These are phyloP conservation scores for Erpetoichthys calabaricus DNA, from an alignment of 2,797 vertebrate species.

Conservation along the genomic window DNA sequence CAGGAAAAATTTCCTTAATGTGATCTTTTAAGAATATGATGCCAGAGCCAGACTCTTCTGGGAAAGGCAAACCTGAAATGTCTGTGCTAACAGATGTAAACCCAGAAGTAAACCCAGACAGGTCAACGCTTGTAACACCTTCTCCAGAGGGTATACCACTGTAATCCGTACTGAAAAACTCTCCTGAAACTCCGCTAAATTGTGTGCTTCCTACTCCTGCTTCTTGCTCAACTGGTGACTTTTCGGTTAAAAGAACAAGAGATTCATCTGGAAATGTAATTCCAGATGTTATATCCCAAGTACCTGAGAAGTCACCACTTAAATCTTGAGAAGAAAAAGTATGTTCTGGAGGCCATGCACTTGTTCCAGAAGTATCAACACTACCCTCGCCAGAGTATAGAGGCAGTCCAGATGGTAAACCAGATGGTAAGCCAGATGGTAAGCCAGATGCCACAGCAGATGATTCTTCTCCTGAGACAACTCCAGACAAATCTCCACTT, in stretches of 20 bases:
- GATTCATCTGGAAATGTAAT: not conserved
- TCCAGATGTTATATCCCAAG: constrained; percentile 20
- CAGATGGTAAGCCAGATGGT: constrained; percentile 30
- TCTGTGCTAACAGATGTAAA: constrained; percentile 33
- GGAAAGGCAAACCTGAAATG: constrained; percentile 30
- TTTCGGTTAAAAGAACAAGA: not conserved
- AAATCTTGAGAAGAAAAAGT: not conserved
- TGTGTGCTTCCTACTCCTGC: constrained; percentile 21
- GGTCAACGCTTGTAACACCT: constrained; percentile 20
- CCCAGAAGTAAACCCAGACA: constrained; percentile 31
- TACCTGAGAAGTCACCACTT: constrained; percentile 26
- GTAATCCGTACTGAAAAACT: not conserved
- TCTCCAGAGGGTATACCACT: constrained; percentile 18
- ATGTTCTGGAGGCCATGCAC: not conserved
- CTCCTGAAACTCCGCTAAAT: constrained; percentile 19
- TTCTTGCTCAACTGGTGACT: not conserved
- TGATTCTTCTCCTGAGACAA: constrained; percentile 35
- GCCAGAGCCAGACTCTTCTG: too few species aligned
- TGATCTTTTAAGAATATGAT: too few species aligned
- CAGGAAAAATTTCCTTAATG: too few species aligned
- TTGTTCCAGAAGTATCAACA: not conserved
- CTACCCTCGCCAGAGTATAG: not conserved
- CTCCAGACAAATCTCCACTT: constrained; percentile 33
- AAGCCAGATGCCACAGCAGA: constrained; percentile 5
- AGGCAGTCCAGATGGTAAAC: constrained; percentile 29